Evolutionary conservation across 2,113 vertebrate species (phyloP), one percentile per base, ranked within the genome.

Genomic region (Trochalopteron elliotii): DNA sequence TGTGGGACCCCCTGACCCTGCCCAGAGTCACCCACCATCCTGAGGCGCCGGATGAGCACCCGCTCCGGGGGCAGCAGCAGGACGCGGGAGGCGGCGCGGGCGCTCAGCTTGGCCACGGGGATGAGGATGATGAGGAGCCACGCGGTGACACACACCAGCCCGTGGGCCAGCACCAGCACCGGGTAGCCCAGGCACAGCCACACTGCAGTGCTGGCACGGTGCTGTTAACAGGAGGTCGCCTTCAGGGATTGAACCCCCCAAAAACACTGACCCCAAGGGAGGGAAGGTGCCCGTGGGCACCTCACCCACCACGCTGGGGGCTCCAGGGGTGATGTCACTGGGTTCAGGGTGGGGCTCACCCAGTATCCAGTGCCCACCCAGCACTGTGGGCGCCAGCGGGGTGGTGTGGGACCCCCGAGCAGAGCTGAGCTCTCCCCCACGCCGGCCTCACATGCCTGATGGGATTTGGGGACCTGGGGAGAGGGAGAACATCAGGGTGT

Each of bases 131-230:
- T 83, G 8, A 98, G 95, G 57, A 99, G 86, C 98, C 98, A 99
- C 12, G 98, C 97, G 10, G 98, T 11, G 37, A 98, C 60, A 2
- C 98, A 98, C 61, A 97, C 97, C 3, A 99, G 86, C 17, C 68
- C 96, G 4, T 99, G 99, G 57, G 97, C 97, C 81, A 98, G 11
- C 5, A 4, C 97, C 87, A 98, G 94, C 42, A 84, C 15, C 0
- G 98, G 98, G 95, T 97, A 99, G 5, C 98, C 98, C 90, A 98
- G 88, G 10, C 98, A 27, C 44, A 99, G 93, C 98, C 98, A 98
- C 12, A 42, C 42, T 5, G 70, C 97, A 0, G 97, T 93, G 27
- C 97, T 92, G 2, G 95, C 27, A 1, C 44, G 87, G 37, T 74
- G 96, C 99, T 99, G 94, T 0, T 0, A 12, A 56, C 0, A 0